These are phyloP conservation scores for Lampropteryx suffumata DNA, from an alignment of 2,888 invertebrate genomes.

Conservation along the genomic window DNA sequence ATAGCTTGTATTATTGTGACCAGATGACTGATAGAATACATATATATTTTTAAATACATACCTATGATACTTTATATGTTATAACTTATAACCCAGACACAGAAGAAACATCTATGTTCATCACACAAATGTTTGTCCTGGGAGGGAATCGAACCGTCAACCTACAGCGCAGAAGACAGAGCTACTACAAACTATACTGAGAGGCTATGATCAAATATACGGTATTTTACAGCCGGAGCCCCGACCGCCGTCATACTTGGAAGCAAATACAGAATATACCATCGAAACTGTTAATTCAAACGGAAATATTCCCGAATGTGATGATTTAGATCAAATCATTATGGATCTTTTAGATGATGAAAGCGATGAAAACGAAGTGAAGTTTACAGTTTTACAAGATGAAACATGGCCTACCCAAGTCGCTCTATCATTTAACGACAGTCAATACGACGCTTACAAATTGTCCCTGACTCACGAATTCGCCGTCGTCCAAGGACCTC, in stretches of 20 bases:
- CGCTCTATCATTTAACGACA: constrained; percentile 82
- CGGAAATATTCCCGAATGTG: background rate
- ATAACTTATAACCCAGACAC: no score
- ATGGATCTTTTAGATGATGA: background rate
- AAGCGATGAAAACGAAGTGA: background rate
- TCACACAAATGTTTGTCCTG: no score
- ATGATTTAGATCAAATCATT: background rate
- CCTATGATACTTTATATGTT: no score
- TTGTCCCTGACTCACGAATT: constrained; percentile 87
- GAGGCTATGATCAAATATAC: no score
- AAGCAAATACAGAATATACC: constrained; percentile 30
- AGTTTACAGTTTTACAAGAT: constrained; percentile 49
- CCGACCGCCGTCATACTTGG: constrained; percentile 48
- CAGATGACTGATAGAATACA: no score
- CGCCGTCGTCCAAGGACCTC: constrained; percentile 92
- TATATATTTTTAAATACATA: no score
- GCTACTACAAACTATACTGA: no score
- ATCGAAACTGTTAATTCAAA: constrained; percentile 14
- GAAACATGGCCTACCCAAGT: constrained; percentile 72
- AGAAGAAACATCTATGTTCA: no score
- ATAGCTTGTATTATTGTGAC: no score
- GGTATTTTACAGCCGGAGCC: constrained; percentile 45
- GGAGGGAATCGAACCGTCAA: no score
- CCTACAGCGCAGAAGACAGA: no score
- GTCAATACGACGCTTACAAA: constrained; percentile 86